Evolutionary conservation across 2,797 vertebrate genomes (phyloP).

Genomic region (Acanthurus leucopareius): DNA sequence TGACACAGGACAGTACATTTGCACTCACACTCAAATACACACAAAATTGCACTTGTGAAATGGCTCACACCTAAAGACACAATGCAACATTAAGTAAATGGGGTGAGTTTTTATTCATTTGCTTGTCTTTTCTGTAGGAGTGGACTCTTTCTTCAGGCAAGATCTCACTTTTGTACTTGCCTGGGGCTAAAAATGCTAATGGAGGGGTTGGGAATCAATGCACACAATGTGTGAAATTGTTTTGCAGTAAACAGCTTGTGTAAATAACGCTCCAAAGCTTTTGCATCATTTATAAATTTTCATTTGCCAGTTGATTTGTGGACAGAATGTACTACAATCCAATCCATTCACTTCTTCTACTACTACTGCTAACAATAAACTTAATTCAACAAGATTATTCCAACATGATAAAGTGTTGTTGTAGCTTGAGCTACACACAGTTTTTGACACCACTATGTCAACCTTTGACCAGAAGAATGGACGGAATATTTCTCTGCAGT

Average conservation of each 20-base stretch:
- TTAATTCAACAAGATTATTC: background rate
- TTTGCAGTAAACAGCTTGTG: slow-evolving; percentile 12
- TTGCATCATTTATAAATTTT: background rate
- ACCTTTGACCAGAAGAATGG: too few species aligned
- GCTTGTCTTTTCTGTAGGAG: slow-evolving; percentile 18
- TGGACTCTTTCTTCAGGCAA: slow-evolving; percentile 32
- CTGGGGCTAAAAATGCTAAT: slow-evolving; percentile 46
- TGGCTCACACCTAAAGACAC: slow-evolving; percentile 3
- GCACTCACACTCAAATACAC: background rate
- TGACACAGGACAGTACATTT: background rate
- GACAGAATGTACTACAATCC: background rate
- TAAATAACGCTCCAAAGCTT: slow-evolving; percentile 12
- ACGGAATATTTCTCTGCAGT: background rate
- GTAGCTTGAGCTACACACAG: too few species aligned
- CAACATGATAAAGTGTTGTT: background rate
- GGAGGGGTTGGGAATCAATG: slow-evolving; percentile 29
- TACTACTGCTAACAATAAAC: background rate
- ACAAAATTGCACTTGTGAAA: background rate
- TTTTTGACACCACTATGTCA: too few species aligned
- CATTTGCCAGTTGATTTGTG: slow-evolving; percentile 6
- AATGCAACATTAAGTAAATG: background rate
- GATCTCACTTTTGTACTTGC: slow-evolving; percentile 41
- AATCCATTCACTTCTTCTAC: background rate
- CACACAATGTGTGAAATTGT: slow-evolving; percentile 16
- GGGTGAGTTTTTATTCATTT: background rate